Percentiles rank a stretch among this genome's conserved stretches.
These are phyloP conservation scores for Hesperophylax magnus DNA, from an alignment of 1,140 invertebrate species.

Conservation along the genomic window DNA sequence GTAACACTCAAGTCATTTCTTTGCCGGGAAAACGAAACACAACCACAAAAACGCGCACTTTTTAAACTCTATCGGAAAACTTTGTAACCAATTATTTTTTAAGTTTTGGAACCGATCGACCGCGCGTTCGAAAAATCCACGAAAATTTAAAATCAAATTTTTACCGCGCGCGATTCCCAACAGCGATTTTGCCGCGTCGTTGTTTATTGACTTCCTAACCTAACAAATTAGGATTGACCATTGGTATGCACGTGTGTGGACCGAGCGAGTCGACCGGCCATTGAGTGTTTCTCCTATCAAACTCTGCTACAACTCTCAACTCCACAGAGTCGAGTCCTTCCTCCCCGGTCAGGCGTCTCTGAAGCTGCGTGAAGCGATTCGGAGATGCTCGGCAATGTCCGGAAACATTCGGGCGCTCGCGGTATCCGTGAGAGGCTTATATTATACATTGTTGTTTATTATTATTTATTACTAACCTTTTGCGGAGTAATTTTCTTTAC, in stretches of 20 bases:
- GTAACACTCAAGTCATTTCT: too few relatives aligned
- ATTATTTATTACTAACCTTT: too few relatives aligned
- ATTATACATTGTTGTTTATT: too few relatives aligned
- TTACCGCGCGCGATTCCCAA: slow-evolving; percentile 6
- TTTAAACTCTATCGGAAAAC: slow-evolving; percentile 23
- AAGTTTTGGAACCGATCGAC: neutral
- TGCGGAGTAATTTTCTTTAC: too few relatives aligned
- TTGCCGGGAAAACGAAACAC: slow-evolving; percentile 31
- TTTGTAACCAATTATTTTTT: too few relatives aligned
- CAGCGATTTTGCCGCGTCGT: neutral
- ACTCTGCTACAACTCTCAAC: slow-evolving; percentile 37
- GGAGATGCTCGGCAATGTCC: neutral
- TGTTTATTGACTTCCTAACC: slow-evolving; percentile 16
- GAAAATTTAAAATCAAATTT: too few relatives aligned
- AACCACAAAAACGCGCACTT: slow-evolving; percentile 2
- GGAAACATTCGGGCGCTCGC: neutral
- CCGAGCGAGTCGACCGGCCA: slow-evolving; percentile 69
- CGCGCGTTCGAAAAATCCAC: neutral
- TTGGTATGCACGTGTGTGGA: slow-evolving; percentile 65
- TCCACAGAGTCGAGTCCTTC: neutral
- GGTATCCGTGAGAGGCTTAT: too few relatives aligned
- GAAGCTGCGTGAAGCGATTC: slow-evolving; percentile 18
- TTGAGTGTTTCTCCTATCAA: slow-evolving; percentile 68
- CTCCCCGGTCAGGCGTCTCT: slow-evolving; percentile 16
- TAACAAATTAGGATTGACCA: slow-evolving; percentile 18